Base-by-base conservation (phyloP, 2,888 invertebrate genomes). In the Malacosoma neustria region DNA sequence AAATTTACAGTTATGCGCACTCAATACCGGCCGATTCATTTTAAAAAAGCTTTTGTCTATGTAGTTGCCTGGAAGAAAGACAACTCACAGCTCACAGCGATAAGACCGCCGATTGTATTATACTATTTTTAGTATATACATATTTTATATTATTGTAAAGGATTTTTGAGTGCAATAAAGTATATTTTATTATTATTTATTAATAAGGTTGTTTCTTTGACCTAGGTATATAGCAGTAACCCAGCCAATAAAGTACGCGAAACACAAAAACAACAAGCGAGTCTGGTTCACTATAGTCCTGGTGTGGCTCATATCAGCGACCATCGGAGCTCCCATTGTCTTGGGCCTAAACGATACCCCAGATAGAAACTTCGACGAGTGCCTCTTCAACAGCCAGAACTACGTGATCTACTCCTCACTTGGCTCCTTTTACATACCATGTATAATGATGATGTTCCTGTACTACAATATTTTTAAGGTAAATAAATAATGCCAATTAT, bases 141-240 rank as follows among this genome's bases (percentile, higher is more conserved):
- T n/a, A n/a, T n/a, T n/a, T n/a, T n/a, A n/a, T n/a, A n/a, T n/a
- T n/a, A n/a, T n/a, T n/a, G n/a, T n/a, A n/a, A n/a, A n/a, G n/a
- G n/a, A n/a, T n/a, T n/a, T n/a, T n/a, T n/a, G n/a, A n/a, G n/a
- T n/a, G n/a, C n/a, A n/a, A n/a, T n/a, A n/a, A n/a, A n/a, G n/a
- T n/a, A n/a, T n/a, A n/a, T n/a, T n/a, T n/a, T n/a, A n/a, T n/a
- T n/a, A n/a, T n/a, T n/a, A n/a, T n/a, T n/a, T n/a, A n/a, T n/a
- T n/a, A n/a, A n/a, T n/a, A n/a, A n/a, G n/a, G n/a, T n/a, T n/a
- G n/a, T n/a, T n/a, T n/a, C n/a, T n/a, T n/a, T n/a, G n/a, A n/a
- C n/a, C 3, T 90, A 99, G 99, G 89, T 99, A 97, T 80, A 98
- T 99, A 62, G 99, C 99, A 48, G 99, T 99, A 54, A 99, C 98